phyloP scores from a whole-genome alignment of 2,888 invertebrate genomes.

The Luffia ferchaultella region DNA sequence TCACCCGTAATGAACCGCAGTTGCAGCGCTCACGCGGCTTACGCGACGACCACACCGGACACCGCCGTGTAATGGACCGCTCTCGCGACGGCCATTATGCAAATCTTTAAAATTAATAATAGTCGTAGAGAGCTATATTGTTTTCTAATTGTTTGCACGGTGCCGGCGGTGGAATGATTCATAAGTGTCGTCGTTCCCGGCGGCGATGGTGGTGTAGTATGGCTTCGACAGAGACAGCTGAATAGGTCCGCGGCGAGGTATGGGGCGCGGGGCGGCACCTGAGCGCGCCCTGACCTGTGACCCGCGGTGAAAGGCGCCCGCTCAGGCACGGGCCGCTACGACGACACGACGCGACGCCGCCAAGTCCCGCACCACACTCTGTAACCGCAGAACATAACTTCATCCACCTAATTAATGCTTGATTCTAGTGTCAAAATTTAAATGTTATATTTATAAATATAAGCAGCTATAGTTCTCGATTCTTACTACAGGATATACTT shows the following conservation, averaged over 20 bases:
- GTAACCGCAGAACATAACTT: slow-evolving; percentile 5
- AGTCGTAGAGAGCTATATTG: slow-evolving; percentile 55
- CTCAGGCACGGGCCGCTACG: slow-evolving; percentile 30
- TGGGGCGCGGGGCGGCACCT: slow-evolving; percentile 44
- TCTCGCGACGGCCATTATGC: too few species aligned
- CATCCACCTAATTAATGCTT: slow-evolving; percentile 6
- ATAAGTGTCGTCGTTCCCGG: slow-evolving; percentile 52
- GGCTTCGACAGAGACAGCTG: slow-evolving; percentile 52
- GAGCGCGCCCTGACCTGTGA: slow-evolving; percentile 66
- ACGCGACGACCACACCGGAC: too few species aligned
- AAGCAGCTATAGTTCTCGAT: too few species aligned
- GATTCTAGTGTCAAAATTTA: too few species aligned
- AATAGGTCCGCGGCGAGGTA: slow-evolving; percentile 42
- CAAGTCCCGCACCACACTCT: slow-evolving; percentile 4
- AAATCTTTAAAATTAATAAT: too few species aligned
- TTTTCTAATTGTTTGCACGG: slow-evolving; percentile 60
- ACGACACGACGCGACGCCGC: slow-evolving; percentile 46
- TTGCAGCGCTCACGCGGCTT: too few species aligned
- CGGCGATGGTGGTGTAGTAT: too few species aligned
- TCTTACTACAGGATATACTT: too few species aligned
- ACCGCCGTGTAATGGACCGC: too few species aligned
- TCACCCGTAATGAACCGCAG: too few species aligned
- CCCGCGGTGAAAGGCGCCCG: slow-evolving; percentile 63
- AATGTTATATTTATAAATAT: too few species aligned
- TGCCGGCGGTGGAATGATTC: slow-evolving; percentile 54